Percentiles rank a stretch among this genome's conserved stretches.
These are phyloP conservation scores for Sitophilus oryzae DNA, from an alignment of 1,140 invertebrate genomes.

Conservation along the genomic window DNA sequence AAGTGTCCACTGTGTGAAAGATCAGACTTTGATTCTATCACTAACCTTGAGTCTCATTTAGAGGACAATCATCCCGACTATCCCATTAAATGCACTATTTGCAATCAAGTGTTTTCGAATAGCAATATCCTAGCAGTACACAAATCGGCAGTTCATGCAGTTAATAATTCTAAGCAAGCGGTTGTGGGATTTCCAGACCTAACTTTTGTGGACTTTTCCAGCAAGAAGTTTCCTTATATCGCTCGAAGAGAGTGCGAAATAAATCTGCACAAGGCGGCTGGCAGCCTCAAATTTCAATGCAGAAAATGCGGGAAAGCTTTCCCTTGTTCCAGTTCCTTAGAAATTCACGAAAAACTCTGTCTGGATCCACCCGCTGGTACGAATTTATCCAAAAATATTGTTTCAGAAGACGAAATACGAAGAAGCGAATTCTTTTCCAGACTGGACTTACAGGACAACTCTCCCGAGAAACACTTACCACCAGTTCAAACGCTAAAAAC, in stretches of 20 bases:
- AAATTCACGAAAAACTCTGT: slow-evolving; percentile 60
- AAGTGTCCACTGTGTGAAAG: slow-evolving; percentile 56
- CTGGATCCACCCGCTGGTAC: slow-evolving; percentile 33
- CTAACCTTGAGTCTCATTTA: slow-evolving; percentile 60
- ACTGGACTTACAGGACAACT: slow-evolving; percentile 67
- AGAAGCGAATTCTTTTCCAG: slow-evolving; percentile 75
- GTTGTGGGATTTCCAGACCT: slow-evolving; percentile 65
- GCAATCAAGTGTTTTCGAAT: slow-evolving; percentile 64
- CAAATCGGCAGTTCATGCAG: slow-evolving; percentile 37
- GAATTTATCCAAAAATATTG: slow-evolving; percentile 33
- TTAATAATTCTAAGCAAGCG: slow-evolving; percentile 26
- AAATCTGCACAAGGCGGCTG: slow-evolving; percentile 57
- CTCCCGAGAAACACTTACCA: slow-evolving; percentile 37
- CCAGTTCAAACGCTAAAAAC: not conserved
- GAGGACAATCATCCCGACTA: slow-evolving; percentile 65
- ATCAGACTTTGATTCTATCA: slow-evolving; percentile 54
- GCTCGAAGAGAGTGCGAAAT: slow-evolving; percentile 66
- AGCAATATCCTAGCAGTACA: slow-evolving; percentile 64
- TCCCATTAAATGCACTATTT: slow-evolving; percentile 62
- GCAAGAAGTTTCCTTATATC: slow-evolving; percentile 70
- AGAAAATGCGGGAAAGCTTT: slow-evolving; percentile 66
- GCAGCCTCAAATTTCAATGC: slow-evolving; percentile 64
- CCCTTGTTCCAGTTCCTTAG: slow-evolving; percentile 63
- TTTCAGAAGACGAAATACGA: slow-evolving; percentile 50
- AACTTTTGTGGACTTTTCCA: slow-evolving; percentile 73